Percentiles rank a stretch among this genome's conserved stretches.
Evolutionary conservation across 1,140 invertebrate genomes (phyloP).

Genomic region (Bombus cullumanus): DNA sequence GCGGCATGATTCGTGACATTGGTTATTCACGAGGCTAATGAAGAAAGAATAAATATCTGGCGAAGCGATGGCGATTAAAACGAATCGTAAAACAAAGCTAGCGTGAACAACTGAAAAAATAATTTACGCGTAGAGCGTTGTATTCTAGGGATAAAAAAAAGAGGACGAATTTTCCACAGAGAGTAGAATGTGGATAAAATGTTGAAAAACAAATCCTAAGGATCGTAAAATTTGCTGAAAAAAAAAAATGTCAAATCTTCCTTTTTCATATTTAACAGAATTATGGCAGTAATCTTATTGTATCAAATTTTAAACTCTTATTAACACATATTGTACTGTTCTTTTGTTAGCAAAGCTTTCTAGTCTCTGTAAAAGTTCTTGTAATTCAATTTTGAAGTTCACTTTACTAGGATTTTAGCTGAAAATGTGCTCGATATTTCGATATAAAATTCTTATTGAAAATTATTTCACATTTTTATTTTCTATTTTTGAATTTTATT

Average conservation of each 20-base stretch:
- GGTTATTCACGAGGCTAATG: conserved; percentile 33
- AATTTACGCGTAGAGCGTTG: neutral
- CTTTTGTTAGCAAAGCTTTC: neutral
- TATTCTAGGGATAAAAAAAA: neutral
- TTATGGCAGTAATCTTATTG: neutral
- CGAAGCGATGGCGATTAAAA: conserved; percentile 15
- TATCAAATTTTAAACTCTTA: neutral
- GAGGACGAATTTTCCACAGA: neutral
- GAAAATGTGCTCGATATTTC: neutral
- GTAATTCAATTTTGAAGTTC: neutral
- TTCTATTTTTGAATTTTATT: no score
- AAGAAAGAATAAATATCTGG: conserved; percentile 21
- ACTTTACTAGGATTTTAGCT: neutral
- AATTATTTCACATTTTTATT: neutral
- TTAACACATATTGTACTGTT: neutral
- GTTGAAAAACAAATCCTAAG: neutral
- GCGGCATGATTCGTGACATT: conserved; percentile 40
- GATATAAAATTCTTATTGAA: neutral
- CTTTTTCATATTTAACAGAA: neutral
- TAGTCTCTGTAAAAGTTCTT: neutral
- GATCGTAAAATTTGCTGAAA: neutral
- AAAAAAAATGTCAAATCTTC: neutral
- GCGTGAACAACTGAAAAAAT: neutral
- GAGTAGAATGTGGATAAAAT: neutral
- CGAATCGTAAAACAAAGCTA: neutral